These are phyloP conservation scores for Boloria selene DNA, from an alignment of 2,888 invertebrate genomes.

Conservation along the genomic window DNA sequence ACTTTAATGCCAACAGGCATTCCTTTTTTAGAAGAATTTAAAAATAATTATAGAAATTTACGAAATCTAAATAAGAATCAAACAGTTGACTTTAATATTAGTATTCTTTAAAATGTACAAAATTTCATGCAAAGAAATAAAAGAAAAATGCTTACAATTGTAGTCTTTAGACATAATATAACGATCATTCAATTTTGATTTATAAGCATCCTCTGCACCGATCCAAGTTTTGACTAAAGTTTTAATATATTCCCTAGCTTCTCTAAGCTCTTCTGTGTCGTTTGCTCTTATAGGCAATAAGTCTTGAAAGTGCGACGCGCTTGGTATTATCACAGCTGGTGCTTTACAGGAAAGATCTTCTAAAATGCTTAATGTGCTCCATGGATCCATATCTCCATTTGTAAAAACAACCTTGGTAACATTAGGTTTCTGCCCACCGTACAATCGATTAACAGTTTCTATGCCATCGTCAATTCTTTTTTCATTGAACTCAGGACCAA, in stretches of 20 bases:
- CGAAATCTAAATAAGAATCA: too few species aligned
- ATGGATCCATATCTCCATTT: constrained; percentile 84
- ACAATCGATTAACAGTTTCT: constrained; percentile 70
- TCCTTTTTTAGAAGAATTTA: too few species aligned
- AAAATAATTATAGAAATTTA: too few species aligned
- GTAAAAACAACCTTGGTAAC: constrained; percentile 81
- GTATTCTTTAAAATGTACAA: too few species aligned
- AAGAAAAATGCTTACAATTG: too few species aligned
- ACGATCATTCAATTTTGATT: too few species aligned
- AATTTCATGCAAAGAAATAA: too few species aligned
- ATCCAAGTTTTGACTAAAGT: constrained; percentile 69
- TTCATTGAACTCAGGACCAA: constrained; percentile 64
- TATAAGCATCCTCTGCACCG: constrained; percentile 35
- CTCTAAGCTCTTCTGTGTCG: constrained; percentile 64
- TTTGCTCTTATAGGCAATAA: constrained; percentile 54
- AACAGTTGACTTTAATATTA: too few species aligned
- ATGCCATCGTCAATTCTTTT: constrained; percentile 63
- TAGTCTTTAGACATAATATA: too few species aligned
- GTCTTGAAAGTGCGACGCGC: constrained; percentile 64
- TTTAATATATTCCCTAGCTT: constrained; percentile 60
- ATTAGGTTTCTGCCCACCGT: constrained; percentile 73
- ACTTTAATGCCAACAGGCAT: too few species aligned
- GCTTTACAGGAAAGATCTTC: constrained; percentile 67
- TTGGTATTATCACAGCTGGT: constrained; percentile 62
- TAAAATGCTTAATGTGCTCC: constrained; percentile 78